These are phyloP conservation scores for Lota lota DNA, from an alignment of 2,113 vertebrate genomes.

Conservation along the genomic window DNA sequence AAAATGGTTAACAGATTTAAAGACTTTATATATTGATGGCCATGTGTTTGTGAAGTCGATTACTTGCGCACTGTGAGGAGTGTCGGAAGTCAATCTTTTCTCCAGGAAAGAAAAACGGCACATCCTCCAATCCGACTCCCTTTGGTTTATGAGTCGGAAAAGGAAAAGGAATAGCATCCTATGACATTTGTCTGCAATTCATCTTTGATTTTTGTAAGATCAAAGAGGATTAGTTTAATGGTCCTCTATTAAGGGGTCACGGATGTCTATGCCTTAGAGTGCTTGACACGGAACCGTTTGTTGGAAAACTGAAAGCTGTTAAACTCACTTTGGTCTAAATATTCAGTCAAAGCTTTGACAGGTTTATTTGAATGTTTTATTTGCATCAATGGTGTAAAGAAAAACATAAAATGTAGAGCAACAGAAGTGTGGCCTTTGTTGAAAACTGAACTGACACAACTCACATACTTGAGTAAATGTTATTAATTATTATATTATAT, in stretches of 20 bases:
- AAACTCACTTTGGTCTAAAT: not conserved
- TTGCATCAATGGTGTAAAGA: not conserved
- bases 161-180: not conserved
- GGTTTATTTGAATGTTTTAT: not conserved
- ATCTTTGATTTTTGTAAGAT: not conserved
- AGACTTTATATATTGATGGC: too few relatives aligned
- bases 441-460: too few relatives aligned
- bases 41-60: too few relatives aligned
- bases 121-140: not conserved
- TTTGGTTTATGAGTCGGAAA: not conserved
- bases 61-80: too few relatives aligned
- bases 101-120: too few relatives aligned
- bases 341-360: slow-evolving; percentile 23
- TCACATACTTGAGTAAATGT: not conserved
- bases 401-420: not conserved
- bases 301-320: not conserved
- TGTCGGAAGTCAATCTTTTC: too few relatives aligned
- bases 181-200: not conserved
- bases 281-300: not conserved
- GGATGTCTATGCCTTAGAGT: slow-evolving; percentile 42
- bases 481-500: slow-evolving; percentile 7
- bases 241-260: not conserved
- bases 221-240: too few relatives aligned
- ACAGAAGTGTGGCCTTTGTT: not conserved
- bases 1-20: too few relatives aligned